Evolutionary conservation across 2,888 invertebrate species (phyloP), one percentile per base, ranked within the genome.

Genomic region (Cosmopolites sordidus): DNA sequence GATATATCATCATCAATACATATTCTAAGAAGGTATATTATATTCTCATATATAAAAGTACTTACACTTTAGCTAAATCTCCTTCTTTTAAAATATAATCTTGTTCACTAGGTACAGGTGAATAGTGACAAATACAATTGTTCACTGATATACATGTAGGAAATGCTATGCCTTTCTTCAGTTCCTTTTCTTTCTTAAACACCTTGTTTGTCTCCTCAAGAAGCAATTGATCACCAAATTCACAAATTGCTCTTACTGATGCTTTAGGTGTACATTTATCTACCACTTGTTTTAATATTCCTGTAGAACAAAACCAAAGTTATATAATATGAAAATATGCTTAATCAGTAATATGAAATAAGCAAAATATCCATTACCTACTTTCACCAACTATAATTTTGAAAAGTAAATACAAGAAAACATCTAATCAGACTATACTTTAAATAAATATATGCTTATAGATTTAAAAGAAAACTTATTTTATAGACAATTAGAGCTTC

Each of bases 121-220:
- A 98, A 75, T 88, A 99, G 75, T 99, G 99, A 75, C 99, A 99
- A 74, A 99, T 94, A 77, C 97, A 97, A 76, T 99, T 97, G 78
- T 99, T 99, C 51, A 96, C 89, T 15, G 97, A 98, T 59, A 99
- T 84, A 78, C 98, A 99, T 56, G 98, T 98, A 49, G 99, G 99
- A 76, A 99, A 99, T 37, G 99, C 97, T 70, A 98, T 92, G 65
- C 96, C 97, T 78, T 98, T 98, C 74, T 94, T 96, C 66, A 97
- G 81, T 63, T 97, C 95, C 72, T 98, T 99, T 72, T 98, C 96
- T 71, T 96, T 98, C 78, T 98, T 98, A 78, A 95, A 98, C 59
- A 96, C 92, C 78, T 94, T 96, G 61, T 85, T 85, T 38, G 97
- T 96, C 77, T 96, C 96, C 63, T 98, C 96, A 43, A 81, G 68